Percentiles rank a stretch among this genome's conserved stretches.
Evolutionary conservation across 2,113 vertebrate species (phyloP).

Genomic region (Diphyllodes magnificus): DNA sequence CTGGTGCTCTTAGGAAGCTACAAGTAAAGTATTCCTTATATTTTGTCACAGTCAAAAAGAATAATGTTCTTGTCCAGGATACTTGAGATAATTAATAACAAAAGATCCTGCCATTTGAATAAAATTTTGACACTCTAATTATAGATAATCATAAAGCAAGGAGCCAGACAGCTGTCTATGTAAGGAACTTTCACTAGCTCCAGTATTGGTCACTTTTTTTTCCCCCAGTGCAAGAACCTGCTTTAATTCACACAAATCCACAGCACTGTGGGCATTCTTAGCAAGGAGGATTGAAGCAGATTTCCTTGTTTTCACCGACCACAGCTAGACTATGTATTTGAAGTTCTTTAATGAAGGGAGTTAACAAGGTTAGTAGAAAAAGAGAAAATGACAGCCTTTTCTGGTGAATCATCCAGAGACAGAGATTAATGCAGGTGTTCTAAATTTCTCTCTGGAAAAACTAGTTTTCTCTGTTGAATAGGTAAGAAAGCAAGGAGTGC

Average conservation of each 20-base stretch:
- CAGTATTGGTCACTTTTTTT: no score
- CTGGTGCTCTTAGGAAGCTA: neutral
- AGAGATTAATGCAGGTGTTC: neutral
- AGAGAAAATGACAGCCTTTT: neutral
- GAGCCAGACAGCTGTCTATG: neutral
- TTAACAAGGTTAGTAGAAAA: neutral
- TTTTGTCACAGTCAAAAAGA: neutral
- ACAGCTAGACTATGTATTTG: neutral
- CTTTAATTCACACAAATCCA: neutral
- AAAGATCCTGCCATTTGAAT: neutral
- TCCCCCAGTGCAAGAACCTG: neutral
- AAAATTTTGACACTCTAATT: neutral
- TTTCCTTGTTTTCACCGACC: neutral
- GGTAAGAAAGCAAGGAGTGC: neutral
- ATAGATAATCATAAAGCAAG: neutral
- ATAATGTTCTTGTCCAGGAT: neutral
- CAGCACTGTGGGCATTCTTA: neutral
- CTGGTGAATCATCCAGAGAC: neutral
- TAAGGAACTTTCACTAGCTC: neutral
- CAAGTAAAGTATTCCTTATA: neutral
- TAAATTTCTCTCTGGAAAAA: neutral
- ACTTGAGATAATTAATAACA: neutral
- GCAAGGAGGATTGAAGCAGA: neutral
- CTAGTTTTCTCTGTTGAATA: neutral
- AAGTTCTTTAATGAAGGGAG: neutral